Base-by-base conservation (phyloP, 2,797 vertebrate species). In the Epinephelus coioides region DNA sequence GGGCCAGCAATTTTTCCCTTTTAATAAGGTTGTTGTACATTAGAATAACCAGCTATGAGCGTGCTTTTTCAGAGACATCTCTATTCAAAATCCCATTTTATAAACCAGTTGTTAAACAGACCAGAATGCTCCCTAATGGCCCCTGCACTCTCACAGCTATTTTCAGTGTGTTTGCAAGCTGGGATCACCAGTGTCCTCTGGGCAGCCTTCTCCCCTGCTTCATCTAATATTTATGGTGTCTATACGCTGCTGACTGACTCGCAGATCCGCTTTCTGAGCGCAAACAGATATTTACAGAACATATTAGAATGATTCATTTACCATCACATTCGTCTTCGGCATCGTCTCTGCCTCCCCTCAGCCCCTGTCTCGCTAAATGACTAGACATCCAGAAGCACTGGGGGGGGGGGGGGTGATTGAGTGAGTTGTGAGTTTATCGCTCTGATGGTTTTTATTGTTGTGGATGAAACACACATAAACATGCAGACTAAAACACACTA, bases 141-240 rank as follows among this genome's bases (percentile, higher is more conserved):
- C 43, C 23, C 44, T 64, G 43, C 53, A 40, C 67, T 75, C 70
- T 55, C 64, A 30, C 60, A 77, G 86, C 78, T 71, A 84, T 83
- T 63, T 81, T 55, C 73, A 79, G 59, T 51, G 30, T 78, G 77
- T 34, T 34, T 79, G 69, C 69, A 73, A 69, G 73, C 88, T 63
- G 57, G 69, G 80, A 82, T 90, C 91, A 90, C 86, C 84, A 75
- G 76, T 82, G 84, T 92, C 91, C 87, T 93, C 88, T 87, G 89
- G 86, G 89, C 84, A 86, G 86, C 85, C 62, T 46, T 61, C 43
- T 69, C 82, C 78, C 82, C 71, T 15, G 73, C 76, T 87, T 93
- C 91, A 94, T 95, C 78, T 88, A 94, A 93, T 94, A 95, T 95
- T 93, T 83, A 95, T 94, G 84, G 73, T 70, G 80, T 88, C 89